Base-by-base conservation (phyloP, 2,888 invertebrate species). In the Biston betularia region DNA sequence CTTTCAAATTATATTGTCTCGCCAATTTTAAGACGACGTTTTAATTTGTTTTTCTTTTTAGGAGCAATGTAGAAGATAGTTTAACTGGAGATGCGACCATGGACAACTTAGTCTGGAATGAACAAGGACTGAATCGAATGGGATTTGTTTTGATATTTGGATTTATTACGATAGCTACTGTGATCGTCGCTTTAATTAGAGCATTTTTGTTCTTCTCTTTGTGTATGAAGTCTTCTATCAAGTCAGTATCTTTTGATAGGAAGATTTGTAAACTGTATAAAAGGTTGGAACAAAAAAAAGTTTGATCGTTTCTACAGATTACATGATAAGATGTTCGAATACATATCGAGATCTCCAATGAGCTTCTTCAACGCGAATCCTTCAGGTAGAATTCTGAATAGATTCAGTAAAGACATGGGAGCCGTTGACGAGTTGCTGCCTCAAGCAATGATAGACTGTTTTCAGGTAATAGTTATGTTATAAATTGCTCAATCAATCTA, bases 381-480 rank as follows among this genome's bases (percentile, higher is more conserved):
- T 0, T 95, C 96, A n/a, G 97, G 97, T 0, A 89, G 97, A 64
- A 96, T 98, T 69, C 90, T 98, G 33, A 94, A 94, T 71, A 85
- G 98, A 65, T 98, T 98, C 80, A 96, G 98, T 48, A 98, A 98
- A 85, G 98, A 98, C 80, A 96, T 97, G 86, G 97, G 97, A 0
- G 95, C 96, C 0, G 95, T 97, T 56, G 97, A 97, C 82, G 97
- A 97, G 80, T 80, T 96, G 56, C 85, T 97, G 11, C 97, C 97
- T 0, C 96, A 96, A 82, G 95, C 96, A 0, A 94, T 96, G 81
- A 88, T 97, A n/a, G 97, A 97, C 81, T 95, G 96, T 54, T 94
- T 95, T 72, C 96, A 96, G 89, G 94, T 93, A 76, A 71, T 12
- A 42, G 2, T 53, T 53, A 53, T 54, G 38, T 50, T 58, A 63